Evolutionary conservation across 1,140 invertebrate species (phyloP).

Genomic region (Colletes latitarsis): DNA sequence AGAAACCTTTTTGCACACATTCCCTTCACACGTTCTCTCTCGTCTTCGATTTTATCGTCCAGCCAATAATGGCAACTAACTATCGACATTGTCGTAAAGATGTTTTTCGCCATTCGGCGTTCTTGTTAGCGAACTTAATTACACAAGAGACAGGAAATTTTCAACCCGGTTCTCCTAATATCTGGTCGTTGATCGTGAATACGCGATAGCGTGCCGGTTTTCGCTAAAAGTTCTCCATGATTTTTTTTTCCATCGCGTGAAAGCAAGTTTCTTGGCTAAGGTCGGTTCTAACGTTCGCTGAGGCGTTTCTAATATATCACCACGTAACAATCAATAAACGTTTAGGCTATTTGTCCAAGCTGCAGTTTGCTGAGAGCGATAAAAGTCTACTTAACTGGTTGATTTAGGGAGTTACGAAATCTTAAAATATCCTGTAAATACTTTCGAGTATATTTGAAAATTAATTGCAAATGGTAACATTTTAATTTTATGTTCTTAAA

Average conservation of each 20-base stretch:
- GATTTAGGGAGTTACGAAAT: too few species aligned
- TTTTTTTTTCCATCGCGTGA: slow-evolving; percentile 32
- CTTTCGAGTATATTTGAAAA: too few species aligned
- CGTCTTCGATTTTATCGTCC: background rate
- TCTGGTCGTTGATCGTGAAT: background rate
- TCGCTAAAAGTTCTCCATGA: background rate
- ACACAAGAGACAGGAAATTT: background rate
- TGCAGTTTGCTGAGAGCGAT: too few species aligned
- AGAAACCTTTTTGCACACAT: background rate
- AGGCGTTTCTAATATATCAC: too few species aligned
- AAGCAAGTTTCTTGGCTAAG: slow-evolving; percentile 28
- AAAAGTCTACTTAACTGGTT: too few species aligned
- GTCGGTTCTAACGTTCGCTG: background rate
- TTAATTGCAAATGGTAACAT: too few species aligned
- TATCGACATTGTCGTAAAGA: slow-evolving; percentile 6
- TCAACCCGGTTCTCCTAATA: background rate
- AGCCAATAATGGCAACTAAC: background rate
- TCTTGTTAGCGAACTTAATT: slow-evolving; percentile 36
- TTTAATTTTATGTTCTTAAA: too few species aligned
- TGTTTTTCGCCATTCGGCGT: slow-evolving; percentile 7
- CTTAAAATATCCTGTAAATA: too few species aligned
- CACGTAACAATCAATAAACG: too few species aligned
- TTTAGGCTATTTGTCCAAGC: too few species aligned
- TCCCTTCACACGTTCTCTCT: background rate
- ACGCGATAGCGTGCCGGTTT: background rate